Evolutionary conservation across 2,113 vertebrate species (phyloP).

Genomic region (Oreochromis niloticus): DNA sequence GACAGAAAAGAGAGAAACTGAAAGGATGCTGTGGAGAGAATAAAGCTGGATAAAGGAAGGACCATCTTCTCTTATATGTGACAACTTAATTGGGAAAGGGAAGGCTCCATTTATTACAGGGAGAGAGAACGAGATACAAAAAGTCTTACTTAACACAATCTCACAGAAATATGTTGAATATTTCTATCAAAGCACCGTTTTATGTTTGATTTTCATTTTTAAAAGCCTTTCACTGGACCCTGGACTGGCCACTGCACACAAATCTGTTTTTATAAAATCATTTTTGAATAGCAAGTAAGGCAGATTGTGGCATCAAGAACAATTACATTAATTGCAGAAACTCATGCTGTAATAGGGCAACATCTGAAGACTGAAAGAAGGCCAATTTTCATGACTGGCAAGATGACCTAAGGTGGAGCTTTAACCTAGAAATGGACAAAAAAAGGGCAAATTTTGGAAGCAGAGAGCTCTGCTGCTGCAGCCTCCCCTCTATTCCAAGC

Average conservation of each 20-base stretch:
- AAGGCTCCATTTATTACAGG: neutral
- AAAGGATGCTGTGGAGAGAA: neutral
- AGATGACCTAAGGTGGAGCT: neutral
- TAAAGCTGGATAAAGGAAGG: neutral
- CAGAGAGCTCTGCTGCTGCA: neutral
- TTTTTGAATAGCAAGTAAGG: neutral
- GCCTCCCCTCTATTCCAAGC: neutral
- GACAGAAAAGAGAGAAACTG: neutral
- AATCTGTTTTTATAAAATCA: neutral
- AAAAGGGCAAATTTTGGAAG: neutral
- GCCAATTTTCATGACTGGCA: neutral
- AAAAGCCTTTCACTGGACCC: neutral
- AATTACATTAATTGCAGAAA: neutral
- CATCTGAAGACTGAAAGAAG: neutral
- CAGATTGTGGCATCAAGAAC: neutral
- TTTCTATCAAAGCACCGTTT: neutral
- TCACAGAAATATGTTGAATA: neutral
- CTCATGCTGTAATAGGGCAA: fast-evolving
- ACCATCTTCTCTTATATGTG: neutral
- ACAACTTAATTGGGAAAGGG: neutral
- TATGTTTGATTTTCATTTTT: neutral
- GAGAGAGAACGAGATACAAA: neutral
- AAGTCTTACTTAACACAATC: neutral
- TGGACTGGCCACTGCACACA: fast-evolving
- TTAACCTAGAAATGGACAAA: neutral